Evolutionary conservation across 1,140 invertebrate species (phyloP), one percentile per base, ranked within the genome.

Genomic region (Euborellia annulipes): DNA sequence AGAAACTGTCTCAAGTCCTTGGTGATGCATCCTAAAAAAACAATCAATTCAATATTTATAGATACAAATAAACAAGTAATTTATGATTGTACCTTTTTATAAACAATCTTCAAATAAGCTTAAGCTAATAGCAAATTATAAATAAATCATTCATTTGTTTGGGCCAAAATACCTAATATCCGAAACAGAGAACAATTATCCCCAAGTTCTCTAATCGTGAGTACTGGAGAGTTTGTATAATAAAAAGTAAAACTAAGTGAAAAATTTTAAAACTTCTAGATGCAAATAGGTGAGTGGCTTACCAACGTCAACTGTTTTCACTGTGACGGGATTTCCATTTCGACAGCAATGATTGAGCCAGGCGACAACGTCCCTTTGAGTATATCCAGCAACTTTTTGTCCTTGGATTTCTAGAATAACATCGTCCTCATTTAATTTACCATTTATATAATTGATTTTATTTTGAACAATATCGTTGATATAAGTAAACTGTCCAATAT

Each of bases 381-480:
- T 78, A 53, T 73, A 76, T 21, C 76, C 76, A 43, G 73, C 69
- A 47, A 78, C 69, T 61, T 72, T 72, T 55, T 75, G 71, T 30
- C 71, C 73, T 58, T 79, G 72, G 41, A 78, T 65, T 54, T 78
- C 75, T 41, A 78, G 51, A 39, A 78, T 58, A 40, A 78, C 62
- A 55, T 75, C 72, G 3, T 66, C 71, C 43, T 59, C 51, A 38
- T 61, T 54, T 36, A 69, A 48, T 42, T 52, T 52, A 4, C 58
- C 56, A 39, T 58, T 56, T 11, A 57, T 48, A 38, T 69, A 69
- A 45, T 57, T 62, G 42, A 70, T 62, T 52, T 63, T 62, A 43
- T 60, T 63, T 58, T 47, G 52, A 36, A 45, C 51, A 52, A 47
- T 58, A 49, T 49, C 55, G 37, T 64, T 66, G 22, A 75, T 49